A percentile compares a stretch with the other conserved stretches of the same genome.
Evolutionary conservation across 2,113 vertebrate species (phyloP).

Genomic region (Chascanopsetta lugubris): DNA sequence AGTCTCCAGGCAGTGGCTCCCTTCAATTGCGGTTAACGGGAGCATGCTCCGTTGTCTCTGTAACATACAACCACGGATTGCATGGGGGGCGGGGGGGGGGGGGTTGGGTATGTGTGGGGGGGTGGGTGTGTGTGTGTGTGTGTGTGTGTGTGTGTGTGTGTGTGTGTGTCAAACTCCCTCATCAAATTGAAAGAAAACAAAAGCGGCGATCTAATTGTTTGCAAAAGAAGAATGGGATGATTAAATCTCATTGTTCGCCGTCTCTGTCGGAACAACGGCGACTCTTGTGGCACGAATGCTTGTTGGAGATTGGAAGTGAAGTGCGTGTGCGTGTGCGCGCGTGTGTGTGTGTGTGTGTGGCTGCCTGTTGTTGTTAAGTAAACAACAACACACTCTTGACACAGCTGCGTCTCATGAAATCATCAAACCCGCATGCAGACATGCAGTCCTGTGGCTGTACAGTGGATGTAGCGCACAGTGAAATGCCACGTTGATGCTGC

Average conservation of each 20-base stretch:
- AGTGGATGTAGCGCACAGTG: constrained; percentile 7
- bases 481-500: too few species aligned
- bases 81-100: constrained; percentile 42
- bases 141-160: too few species aligned
- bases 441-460: constrained; percentile 34
- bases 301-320: constrained; percentile 12
- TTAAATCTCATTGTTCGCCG: constrained; percentile 62
- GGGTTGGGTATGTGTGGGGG: too few species aligned
- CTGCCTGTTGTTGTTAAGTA: too few species aligned
- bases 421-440: constrained; percentile 33
- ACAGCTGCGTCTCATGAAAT: constrained; percentile 48
- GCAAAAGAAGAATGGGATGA: constrained; percentile 63
- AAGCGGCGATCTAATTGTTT: constrained; percentile 70
- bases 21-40: constrained; percentile 70
- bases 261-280: constrained; percentile 19
- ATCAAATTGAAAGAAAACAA: constrained; percentile 68
- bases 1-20: constrained; percentile 57
- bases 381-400: constrained; percentile 46
- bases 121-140: too few species aligned
- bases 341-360: constrained; percentile 28
- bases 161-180: constrained; percentile 55
- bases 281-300: neutral
- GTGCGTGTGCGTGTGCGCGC: constrained; percentile 27
- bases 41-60: constrained; percentile 59
- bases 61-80: constrained; percentile 37